A percentile compares a stretch with the other conserved stretches of the same genome.
These are phyloP conservation scores for Rhadina sibilatrix DNA, from an alignment of 2,113 vertebrate species.

Conservation along the genomic window DNA sequence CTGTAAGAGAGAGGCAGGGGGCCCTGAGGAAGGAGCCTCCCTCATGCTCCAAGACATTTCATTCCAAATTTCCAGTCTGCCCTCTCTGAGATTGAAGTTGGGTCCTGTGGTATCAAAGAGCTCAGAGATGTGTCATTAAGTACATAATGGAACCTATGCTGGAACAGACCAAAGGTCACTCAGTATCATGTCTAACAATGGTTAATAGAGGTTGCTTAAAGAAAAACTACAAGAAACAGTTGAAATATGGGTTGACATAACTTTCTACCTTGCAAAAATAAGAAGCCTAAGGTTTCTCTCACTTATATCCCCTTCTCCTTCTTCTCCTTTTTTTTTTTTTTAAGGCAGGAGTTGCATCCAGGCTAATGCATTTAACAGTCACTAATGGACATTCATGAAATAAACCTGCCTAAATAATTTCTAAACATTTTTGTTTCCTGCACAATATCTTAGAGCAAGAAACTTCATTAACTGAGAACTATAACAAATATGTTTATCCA, in stretches of 20 bases:
- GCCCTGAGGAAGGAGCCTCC: not conserved
- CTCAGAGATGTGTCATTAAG: not conserved
- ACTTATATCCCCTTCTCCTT: accelerated
- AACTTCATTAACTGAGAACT: not conserved
- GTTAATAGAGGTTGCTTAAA: not conserved
- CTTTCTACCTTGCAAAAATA: not conserved
- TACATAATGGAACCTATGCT: not conserved
- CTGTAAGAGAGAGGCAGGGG: not conserved
- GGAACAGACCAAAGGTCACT: not conserved
- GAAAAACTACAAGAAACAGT: not conserved
- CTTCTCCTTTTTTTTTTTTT: not conserved
- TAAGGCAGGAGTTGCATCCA: not conserved
- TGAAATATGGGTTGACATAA: not conserved
- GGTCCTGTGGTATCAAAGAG: not conserved
- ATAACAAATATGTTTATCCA: not conserved
- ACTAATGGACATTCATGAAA: not conserved
- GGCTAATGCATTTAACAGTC: not conserved
- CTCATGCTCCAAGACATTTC: not conserved
- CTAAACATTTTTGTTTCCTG: not conserved
- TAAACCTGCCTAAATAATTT: not conserved
- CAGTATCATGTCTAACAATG: not conserved
- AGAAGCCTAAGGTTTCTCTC: not conserved
- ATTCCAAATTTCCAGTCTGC: not conserved
- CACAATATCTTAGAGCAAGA: not conserved
- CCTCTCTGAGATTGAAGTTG: not conserved